Conservation (phyloP, 2,113 vertebrate species). For the Charina bottae region DNA sequence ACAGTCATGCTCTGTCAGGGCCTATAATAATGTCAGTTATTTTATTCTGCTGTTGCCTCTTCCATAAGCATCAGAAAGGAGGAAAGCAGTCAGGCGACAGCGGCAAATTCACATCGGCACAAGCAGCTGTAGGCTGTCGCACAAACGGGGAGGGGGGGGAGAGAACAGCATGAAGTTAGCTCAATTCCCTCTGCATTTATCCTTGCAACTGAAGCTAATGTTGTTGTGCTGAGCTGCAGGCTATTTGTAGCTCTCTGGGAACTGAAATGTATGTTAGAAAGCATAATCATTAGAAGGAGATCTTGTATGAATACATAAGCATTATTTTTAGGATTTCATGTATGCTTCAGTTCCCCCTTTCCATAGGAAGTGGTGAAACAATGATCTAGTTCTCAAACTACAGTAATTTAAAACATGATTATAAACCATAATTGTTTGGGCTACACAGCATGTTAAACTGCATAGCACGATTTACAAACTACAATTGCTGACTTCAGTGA, state of each 20-base stretch:
- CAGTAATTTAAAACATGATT: not conserved
- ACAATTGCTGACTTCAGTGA: not conserved
- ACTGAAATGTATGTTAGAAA: not conserved
- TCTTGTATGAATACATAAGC: not conserved
- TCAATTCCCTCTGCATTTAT: not conserved
- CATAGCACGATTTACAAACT: not conserved
- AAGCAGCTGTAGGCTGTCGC: conserved; percentile 21
- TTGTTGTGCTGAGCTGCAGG: not conserved
- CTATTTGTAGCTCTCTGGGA: not conserved
- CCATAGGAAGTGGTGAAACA: not conserved
- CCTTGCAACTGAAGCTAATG: not conserved
- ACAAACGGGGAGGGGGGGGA: not conserved
- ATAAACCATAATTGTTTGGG: not conserved
- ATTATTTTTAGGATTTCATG: not conserved
- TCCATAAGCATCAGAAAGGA: conserved; percentile 13
- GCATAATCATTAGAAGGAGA: not conserved
- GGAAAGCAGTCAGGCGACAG: not conserved
- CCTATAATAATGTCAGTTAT: conserved; percentile 41
- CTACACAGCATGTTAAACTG: not conserved
- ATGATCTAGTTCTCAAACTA: not conserved
- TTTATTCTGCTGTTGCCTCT: conserved; percentile 51
- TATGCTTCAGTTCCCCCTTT: not conserved
- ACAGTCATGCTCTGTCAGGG: conserved; percentile 52
- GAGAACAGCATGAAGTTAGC: not conserved
- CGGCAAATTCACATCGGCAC: conserved; percentile 18